Evolutionary conservation across 2,888 invertebrate species (phyloP).

Genomic region (Leucophora obtusa): DNA sequence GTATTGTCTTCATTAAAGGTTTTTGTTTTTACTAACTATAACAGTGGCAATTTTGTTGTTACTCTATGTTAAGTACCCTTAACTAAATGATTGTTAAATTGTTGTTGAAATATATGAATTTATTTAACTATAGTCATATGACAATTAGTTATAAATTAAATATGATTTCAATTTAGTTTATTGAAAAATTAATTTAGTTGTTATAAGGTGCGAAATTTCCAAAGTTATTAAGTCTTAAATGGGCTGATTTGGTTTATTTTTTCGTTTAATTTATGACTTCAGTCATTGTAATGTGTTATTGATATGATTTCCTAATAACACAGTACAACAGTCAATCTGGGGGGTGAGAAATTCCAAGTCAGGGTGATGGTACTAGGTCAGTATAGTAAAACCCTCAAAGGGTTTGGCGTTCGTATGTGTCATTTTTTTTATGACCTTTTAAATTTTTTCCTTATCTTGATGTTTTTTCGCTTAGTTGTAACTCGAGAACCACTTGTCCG

Average conservation of each 20-base stretch:
- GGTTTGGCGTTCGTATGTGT: no score
- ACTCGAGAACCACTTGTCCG: no score
- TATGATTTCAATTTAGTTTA: constrained; percentile 9
- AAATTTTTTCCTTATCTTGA: no score
- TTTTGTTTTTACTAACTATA: background rate
- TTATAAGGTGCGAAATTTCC: constrained; percentile 16
- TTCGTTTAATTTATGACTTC: constrained; percentile 30
- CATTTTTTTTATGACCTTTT: no score
- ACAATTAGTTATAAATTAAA: constrained; percentile 69
- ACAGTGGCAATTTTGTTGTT: constrained; percentile 34
- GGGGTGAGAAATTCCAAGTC: no score
- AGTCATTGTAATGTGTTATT: constrained; percentile 13
- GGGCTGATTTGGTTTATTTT: constrained; percentile 21
- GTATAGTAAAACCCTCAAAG: no score
- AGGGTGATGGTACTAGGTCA: no score
- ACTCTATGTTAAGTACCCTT: constrained; percentile 48
- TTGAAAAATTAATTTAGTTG: background rate
- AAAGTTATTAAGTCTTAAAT: constrained; percentile 48
- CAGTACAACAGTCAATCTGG: no score
- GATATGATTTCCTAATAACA: constrained; percentile 7
- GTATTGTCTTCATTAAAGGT: background rate
- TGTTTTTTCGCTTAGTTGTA: no score
- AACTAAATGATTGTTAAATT: constrained; percentile 68
- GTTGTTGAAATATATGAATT: constrained; percentile 51
- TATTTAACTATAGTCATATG: constrained; percentile 70